Base-by-base conservation (phyloP, 2,888 invertebrate genomes). In the Heteromyza rotundicornis region DNA sequence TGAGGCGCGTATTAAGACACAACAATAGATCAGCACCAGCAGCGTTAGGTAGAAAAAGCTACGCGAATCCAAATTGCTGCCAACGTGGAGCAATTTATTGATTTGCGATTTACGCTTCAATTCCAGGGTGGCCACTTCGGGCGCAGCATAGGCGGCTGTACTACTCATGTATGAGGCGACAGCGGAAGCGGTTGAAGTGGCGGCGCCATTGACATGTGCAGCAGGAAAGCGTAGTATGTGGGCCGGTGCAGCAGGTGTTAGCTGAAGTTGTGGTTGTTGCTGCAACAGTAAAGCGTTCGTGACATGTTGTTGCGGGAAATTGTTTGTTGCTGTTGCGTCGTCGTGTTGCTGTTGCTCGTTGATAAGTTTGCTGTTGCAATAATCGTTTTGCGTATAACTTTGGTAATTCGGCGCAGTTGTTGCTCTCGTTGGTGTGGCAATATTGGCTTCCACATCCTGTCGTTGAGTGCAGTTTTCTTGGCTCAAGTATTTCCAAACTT, bases 21-120 rank as follows among this genome's bases (percentile, higher is more conserved):
- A 78, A 64, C 80, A 79, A 60, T 80, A 80, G 60, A 81, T 70
- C 51, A 80, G 72, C 62, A 80, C 67, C 63, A 78, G 70, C 57
- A 79, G 67, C 27, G 74, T 70, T 17, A 79, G 56, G 64, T 76
- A 78, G 64, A 73, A 70, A 54, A 74, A 54, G 47, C 70, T 70
- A 51, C 70, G 66, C 27, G 64, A 64, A 64, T 73, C 70, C 24
- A 68, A 2, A 54, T 69, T 57, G 35, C 57, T 57, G 59, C 69
- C 64, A 58, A 61, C 65, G 65, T 58, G 62, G 52, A 67, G 57
- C 17, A 64, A 44, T 14, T 47, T 47, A 47, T 61, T 67, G 49
- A 64, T 60, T 54, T 64, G 64, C 57, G 60, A 2, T 20, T 51
- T 55, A 12, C 67, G 67, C 47, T 66, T 69, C 24, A 67, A 57